Conservation (phyloP, 2,888 invertebrate genomes). For the Drosophila pseudotakahashii region DNA sequence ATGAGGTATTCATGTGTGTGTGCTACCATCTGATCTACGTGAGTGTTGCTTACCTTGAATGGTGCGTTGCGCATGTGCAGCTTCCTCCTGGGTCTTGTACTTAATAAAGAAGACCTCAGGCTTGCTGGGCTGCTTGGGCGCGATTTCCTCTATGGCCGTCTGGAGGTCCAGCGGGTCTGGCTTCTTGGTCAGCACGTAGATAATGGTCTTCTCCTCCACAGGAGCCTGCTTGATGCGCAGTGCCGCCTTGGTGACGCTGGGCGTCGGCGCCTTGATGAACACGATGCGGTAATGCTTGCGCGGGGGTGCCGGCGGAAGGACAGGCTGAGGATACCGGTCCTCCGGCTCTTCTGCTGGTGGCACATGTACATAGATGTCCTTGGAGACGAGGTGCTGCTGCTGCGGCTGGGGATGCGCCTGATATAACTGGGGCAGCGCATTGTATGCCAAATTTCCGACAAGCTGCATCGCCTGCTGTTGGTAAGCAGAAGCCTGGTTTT, state of each 20-base stretch:
- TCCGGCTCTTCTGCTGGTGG: constrained; percentile 82
- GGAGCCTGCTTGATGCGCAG: constrained; percentile 77
- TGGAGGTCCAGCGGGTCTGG: constrained; percentile 81
- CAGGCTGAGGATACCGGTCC: constrained; percentile 63
- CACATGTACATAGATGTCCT: constrained; percentile 83
- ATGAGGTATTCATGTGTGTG: constrained; percentile 16
- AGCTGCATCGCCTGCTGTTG: constrained; percentile 46
- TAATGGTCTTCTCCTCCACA: constrained; percentile 83
- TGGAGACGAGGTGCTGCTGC: constrained; percentile 71
- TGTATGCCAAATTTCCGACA: constrained; percentile 37
- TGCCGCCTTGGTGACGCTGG: constrained; percentile 61
- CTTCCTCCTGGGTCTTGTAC: constrained; percentile 84
- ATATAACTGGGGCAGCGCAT: constrained; percentile 28
- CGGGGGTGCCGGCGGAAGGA: constrained; percentile 70
- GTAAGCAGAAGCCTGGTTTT: constrained; percentile 24
- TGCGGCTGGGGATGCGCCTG: constrained; percentile 22
- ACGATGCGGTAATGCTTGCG: constrained; percentile 84
- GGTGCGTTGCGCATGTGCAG: constrained; percentile 82
- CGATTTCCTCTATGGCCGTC: constrained; percentile 76
- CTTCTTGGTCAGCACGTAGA: constrained; percentile 83
- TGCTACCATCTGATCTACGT: not conserved
- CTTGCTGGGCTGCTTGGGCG: constrained; percentile 81
- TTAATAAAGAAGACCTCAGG: constrained; percentile 84
- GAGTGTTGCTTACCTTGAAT: constrained; percentile 81
- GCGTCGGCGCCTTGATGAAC: constrained; percentile 83